Evolutionary conservation across 2,888 invertebrate genomes (phyloP).

Genomic region (Amiota mariae): DNA sequence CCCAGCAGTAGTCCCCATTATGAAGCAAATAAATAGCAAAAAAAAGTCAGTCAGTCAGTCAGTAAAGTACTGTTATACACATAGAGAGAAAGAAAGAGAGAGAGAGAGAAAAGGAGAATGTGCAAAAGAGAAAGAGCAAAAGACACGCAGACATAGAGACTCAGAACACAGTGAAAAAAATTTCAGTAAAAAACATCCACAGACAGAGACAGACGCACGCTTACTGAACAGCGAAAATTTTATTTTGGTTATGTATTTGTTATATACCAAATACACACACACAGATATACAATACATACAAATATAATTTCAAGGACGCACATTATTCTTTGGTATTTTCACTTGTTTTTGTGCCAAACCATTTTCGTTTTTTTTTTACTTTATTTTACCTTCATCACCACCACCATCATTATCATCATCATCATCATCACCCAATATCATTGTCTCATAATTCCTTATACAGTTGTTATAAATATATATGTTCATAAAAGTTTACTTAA

Average conservation of each 20-base stretch:
- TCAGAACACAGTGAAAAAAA: too few relatives aligned
- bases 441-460: not conserved
- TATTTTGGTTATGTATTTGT: too few relatives aligned
- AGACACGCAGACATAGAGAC: too few relatives aligned
- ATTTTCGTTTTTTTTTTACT: conserved; percentile 1
- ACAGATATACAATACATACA: conserved; percentile 41
- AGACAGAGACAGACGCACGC: conserved; percentile 14
- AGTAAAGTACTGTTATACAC: too few relatives aligned
- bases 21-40: too few relatives aligned
- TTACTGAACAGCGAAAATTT: not conserved
- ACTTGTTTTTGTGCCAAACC: conserved; percentile 14
- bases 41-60: too few relatives aligned
- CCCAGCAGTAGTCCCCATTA: too few relatives aligned
- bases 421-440: too few relatives aligned
- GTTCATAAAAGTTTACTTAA: conserved; percentile 13
- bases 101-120: not conserved
- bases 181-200: not conserved
- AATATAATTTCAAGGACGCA: conserved; percentile 53
- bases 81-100: not conserved
- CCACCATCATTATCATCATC: too few relatives aligned
- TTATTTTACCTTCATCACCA: not conserved
- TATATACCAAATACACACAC: not conserved
- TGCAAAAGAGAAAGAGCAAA: too few relatives aligned
- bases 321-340: conserved; percentile 39
- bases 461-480: too few relatives aligned